Base-by-base conservation (phyloP, 2,113 vertebrate genomes). In the Bubo scandiacus region DNA sequence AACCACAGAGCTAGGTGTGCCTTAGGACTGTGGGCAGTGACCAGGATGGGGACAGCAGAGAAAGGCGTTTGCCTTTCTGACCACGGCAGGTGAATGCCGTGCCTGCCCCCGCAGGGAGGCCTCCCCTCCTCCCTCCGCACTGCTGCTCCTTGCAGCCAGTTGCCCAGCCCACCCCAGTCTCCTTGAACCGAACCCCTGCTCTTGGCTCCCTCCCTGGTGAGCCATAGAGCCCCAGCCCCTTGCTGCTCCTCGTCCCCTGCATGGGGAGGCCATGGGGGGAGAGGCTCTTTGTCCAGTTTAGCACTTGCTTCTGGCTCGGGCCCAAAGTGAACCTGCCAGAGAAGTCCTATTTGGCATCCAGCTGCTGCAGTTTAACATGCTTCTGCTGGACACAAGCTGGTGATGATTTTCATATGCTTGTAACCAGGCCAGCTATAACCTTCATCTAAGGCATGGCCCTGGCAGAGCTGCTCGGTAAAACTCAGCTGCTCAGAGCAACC, bases 81-180 rank as follows among this genome's bases (percentile, higher is more conserved):
- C 55, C 43, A 3, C 6, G 3, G 67, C 19, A 11, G 36, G 12
- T 40, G 29, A 43, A 52, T 7, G 30, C 42, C 71, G 45, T 54
- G 17, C 23, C 22, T 65, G 32, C 43, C 59, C 34, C 29, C 1
- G 5, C 4, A 11, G 20, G 1, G 5, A 65, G 40, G 36, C 12
- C 17, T 20, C 65, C 51, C 11, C 9, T 54, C n/a, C 54, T 75
- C 30, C 7, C 5, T 42, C 18, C 0, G 0, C 38, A 7, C 27
- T 0, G 3, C n/a, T 78, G 23, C n/a, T 75, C 38, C 20, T 30
- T 57, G 62, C 43, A 27, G 34, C 66, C 1, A 1, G 11, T 20
- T 11, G 29, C 45, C 68, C 55, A 55, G 67, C 40, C 36, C 52
- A 15, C 9, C 30, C n/a, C 27, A 34, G 34, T 30, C 13, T 3